Evolutionary conservation across 2,888 invertebrate species (phyloP).

Genomic region (Philhelius pedissequus): DNA sequence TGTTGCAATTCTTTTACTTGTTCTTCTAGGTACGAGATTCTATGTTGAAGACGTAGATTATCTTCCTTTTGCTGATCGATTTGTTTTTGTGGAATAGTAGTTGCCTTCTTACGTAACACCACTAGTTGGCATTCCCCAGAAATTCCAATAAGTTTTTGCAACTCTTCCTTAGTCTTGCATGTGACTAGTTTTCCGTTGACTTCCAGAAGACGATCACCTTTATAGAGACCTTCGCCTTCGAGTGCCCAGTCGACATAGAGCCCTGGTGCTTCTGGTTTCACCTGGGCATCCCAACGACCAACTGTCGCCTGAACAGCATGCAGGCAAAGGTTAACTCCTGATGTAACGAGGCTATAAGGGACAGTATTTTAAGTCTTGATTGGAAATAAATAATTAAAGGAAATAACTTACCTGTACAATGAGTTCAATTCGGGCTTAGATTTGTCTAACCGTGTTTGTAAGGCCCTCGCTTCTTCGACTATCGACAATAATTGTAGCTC

Average conservation of each 20-base stretch:
- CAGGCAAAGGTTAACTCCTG: slow-evolving; percentile 79
- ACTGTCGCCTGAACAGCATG: slow-evolving; percentile 86
- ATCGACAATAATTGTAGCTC: slow-evolving; percentile 91
- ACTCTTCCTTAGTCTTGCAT: slow-evolving; percentile 85
- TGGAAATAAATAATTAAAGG: not conserved
- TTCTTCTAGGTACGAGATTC: slow-evolving; percentile 93
- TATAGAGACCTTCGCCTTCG: slow-evolving; percentile 86
- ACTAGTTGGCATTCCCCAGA: slow-evolving; percentile 78
- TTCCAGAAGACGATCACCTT: slow-evolving; percentile 88
- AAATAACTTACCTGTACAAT: slow-evolving; percentile 81
- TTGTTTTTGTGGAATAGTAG: slow-evolving; percentile 77
- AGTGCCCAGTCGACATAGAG: slow-evolving; percentile 90
- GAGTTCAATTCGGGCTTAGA: slow-evolving; percentile 81
- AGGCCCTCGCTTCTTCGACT: slow-evolving; percentile 89
- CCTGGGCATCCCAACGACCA: slow-evolving; percentile 86
- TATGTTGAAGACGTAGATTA: slow-evolving; percentile 90
- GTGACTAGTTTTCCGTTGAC: slow-evolving; percentile 89
- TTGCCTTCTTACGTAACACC: slow-evolving; percentile 75
- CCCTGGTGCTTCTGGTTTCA: slow-evolving; percentile 83
- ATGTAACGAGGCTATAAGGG: slow-evolving; percentile 75
- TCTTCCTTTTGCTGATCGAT: slow-evolving; percentile 82
- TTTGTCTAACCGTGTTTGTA: slow-evolving; percentile 89
- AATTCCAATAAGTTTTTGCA: slow-evolving; percentile 83
- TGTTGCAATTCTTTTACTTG: slow-evolving; percentile 85
- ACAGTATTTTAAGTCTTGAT: not conserved